Conservation (phyloP, 2,113 vertebrate species). For the Heptranchias perlo region DNA sequence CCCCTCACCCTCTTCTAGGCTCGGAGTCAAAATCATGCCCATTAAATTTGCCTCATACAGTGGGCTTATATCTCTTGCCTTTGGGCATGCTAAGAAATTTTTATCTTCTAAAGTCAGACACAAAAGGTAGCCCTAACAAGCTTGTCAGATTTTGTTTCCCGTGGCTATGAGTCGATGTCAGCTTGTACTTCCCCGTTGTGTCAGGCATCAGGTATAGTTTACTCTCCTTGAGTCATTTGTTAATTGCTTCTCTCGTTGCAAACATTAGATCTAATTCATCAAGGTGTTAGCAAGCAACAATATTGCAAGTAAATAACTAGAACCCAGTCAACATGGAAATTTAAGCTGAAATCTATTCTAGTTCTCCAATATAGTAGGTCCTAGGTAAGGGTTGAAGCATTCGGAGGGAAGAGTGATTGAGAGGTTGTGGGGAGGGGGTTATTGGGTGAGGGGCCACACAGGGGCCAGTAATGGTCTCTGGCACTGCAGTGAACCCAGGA, state of each 20-base stretch:
- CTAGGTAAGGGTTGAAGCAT: not conserved
- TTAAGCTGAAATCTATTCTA: not conserved
- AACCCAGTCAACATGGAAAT: too few species aligned
- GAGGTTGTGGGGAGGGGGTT: not conserved
- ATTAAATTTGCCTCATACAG: not conserved
- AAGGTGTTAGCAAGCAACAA: not conserved
- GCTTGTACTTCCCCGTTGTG: not conserved
- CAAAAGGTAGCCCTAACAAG: not conserved
- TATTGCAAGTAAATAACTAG: not conserved
- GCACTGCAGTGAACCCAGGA: too few species aligned
- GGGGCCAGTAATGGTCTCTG: too few species aligned
- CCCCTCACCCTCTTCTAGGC: too few species aligned
- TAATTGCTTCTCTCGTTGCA: not conserved
- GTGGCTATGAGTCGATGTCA: not conserved
- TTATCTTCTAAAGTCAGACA: not conserved
- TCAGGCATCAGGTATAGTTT: not conserved
- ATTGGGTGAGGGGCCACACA: not conserved
- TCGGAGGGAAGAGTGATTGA: too few species aligned
- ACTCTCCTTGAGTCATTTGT: not conserved
- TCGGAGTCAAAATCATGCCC: too few species aligned
- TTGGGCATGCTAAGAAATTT: not conserved
- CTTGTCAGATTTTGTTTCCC: not conserved
- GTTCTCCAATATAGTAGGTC: not conserved
- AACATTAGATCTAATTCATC: not conserved
- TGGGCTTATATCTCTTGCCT: not conserved